Percentiles rank a stretch among this genome's conserved stretches.
These are phyloP conservation scores for Saimiri boliviensis DNA, from an alignment of 2,113 vertebrate genomes.

Conservation along the genomic window DNA sequence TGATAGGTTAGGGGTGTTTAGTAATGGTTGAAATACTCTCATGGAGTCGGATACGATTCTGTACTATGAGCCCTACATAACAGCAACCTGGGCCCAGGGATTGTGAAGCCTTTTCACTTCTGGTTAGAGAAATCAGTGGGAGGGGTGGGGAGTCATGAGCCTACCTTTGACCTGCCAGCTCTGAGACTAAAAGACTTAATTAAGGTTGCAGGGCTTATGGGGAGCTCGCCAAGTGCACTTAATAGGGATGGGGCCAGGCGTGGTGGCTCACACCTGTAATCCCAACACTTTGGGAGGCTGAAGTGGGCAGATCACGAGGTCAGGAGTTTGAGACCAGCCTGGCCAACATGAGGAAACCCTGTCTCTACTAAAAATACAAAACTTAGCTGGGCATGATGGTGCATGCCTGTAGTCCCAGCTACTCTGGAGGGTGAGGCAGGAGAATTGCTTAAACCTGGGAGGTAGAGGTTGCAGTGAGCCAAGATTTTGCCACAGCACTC, in stretches of 20 bases:
- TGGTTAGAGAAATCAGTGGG: neutral
- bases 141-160: neutral
- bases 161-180: neutral
- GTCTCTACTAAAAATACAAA: too few species aligned
- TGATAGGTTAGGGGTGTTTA: conserved; percentile 64
- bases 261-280: too few species aligned
- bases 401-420: too few species aligned
- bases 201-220: neutral
- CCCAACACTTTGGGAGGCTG: too few species aligned
- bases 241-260: neutral
- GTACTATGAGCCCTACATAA: rapidly evolving
- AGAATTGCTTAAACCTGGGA: too few species aligned
- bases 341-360: too few species aligned
- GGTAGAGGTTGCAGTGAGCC: too few species aligned
- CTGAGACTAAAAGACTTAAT: neutral
- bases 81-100: neutral
- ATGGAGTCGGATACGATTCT: neutral
- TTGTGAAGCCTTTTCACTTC: neutral
- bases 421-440: too few species aligned
- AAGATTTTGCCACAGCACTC: too few species aligned
- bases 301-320: too few species aligned
- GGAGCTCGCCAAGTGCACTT: neutral
- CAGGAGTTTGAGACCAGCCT: too few species aligned
- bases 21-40: neutral
- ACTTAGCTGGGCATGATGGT: too few species aligned